Base-by-base conservation (phyloP, 2,113 vertebrate species). In the Anser brachyrhynchus region DNA sequence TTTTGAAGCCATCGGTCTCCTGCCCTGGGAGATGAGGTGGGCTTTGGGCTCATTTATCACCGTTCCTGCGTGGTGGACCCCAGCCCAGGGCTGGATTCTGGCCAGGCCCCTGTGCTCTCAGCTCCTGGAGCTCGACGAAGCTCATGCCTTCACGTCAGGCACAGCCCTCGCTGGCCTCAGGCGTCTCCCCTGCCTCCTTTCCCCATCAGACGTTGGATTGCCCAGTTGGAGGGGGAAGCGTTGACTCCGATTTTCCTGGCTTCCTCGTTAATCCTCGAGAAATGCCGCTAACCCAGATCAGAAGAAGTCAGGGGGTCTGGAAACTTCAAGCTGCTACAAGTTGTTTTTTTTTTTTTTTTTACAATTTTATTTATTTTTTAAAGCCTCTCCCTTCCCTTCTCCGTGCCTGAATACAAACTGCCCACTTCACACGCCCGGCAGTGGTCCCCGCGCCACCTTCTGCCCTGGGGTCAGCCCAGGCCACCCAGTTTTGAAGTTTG, bases 11-110 rank as follows among this genome's bases (percentile, higher is more conserved):
- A 43, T 78, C 80, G 44, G 33, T 96, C 89, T 96, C 62, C 89
- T 94, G 87, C 83, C 74, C 21, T 71, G 55, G 78, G 72, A 94
- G 72, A 71, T 82, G 87, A 90, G 86, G 62, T 91, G 86, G 92
- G 87, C 83, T 92, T 95, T 84, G 71, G 66, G 43, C 66, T 95
- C 85, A 87, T 94, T 96, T 93, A 80, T 88, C 84, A 61, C 76
- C 46, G 7, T 82, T 88, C 70, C 35, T 75, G 54, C 75, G 49
- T 3, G 12, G 65, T 11, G 62, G 61, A 86, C 52, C 86, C 66
- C 35, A 62, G 55, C 39, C 29, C 14, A 8, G 29, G 52, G 37
- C 67, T 95, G 95, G 91, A 84, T 51, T 46, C 23, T 20, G 22
- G 85, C 95, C 96, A 94, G 66, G 31, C 66, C 91, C 28, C 3